Percentiles rank a stretch among this genome's conserved stretches.
Conservation (phyloP, 2,888 invertebrate species). For the Cecidostiba fungosa region DNA sequence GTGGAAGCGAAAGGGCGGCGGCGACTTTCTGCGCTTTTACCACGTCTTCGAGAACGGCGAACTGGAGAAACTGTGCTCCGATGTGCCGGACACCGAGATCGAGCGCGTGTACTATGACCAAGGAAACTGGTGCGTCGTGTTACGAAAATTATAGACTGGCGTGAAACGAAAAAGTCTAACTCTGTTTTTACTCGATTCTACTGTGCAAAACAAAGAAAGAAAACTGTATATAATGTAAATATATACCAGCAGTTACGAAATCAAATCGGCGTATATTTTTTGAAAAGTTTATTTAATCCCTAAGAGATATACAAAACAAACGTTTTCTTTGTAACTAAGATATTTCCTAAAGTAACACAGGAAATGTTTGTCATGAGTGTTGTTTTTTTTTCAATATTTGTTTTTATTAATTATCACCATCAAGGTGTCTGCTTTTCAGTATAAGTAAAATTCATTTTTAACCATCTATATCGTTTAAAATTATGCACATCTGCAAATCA, state of each 20-base stretch:
- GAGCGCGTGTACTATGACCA: conserved; percentile 93
- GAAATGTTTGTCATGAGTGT: conserved; percentile 80
- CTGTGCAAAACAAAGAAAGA: conserved; percentile 20
- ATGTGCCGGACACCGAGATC: conserved; percentile 82
- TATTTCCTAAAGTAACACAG: conserved; percentile 83
- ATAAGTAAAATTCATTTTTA: conserved; percentile 77
- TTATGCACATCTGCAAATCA: conserved; percentile 81
- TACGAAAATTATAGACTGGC: conserved; percentile 81
- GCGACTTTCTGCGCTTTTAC: conserved; percentile 90
- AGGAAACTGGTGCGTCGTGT: conserved; percentile 96
- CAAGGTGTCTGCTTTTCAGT: conserved; percentile 66
- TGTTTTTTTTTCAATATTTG: conserved; percentile 78
- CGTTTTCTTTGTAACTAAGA: conserved; percentile 81
- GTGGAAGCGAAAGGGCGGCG: conserved; percentile 89
- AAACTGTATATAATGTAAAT: conserved; percentile 35
- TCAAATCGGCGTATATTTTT: conserved; percentile 73
- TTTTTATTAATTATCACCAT: conserved; percentile 72
- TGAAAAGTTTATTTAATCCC: conserved; percentile 84
- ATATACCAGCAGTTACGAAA: conserved; percentile 48
- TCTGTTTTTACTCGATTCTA: background rate
- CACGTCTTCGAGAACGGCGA: conserved; percentile 96
- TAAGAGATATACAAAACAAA: conserved; percentile 85
- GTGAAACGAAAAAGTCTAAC: background rate
- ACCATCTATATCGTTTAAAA: conserved; percentile 77
- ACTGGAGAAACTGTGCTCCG: conserved; percentile 85